Percentiles rank a stretch among this genome's conserved stretches.
These are phyloP conservation scores for Pectinophora gossypiella DNA, from an alignment of 1,140 invertebrate genomes.

Conservation along the genomic window DNA sequence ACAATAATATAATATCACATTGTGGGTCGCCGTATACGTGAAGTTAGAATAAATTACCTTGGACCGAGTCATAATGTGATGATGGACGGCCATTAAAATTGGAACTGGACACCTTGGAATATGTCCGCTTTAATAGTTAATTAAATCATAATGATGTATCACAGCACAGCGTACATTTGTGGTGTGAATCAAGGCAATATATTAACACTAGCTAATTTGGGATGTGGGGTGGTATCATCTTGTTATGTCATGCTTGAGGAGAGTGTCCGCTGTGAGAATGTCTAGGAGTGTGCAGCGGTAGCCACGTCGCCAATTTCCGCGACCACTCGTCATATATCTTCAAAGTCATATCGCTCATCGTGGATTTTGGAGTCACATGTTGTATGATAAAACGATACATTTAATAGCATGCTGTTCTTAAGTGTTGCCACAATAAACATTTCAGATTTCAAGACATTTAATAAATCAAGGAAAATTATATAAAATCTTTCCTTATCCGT, in stretches of 20 bases:
- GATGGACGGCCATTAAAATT: constrained; percentile 1
- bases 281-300: background rate
- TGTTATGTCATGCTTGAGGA: background rate
- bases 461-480: too few relatives aligned
- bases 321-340: too few relatives aligned
- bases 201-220: background rate
- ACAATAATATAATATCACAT: too few relatives aligned
- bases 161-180: background rate
- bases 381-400: too few relatives aligned
- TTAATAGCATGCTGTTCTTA: too few relatives aligned
- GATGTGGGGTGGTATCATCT: background rate
- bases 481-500: too few relatives aligned
- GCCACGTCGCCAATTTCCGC: background rate
- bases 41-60: background rate
- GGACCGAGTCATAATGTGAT: background rate
- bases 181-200: background rate
- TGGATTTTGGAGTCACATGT: too few relatives aligned
- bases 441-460: too few relatives aligned
- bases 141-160: constrained; percentile 18
- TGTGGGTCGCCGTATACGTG: too few relatives aligned
- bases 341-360: too few relatives aligned
- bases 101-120: constrained; percentile 8
- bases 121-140: constrained; percentile 11
- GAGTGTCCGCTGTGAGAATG: background rate
- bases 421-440: too few relatives aligned